Evolutionary conservation across 2,113 vertebrate species (phyloP).

Genomic region (Sinosuthora webbiana): DNA sequence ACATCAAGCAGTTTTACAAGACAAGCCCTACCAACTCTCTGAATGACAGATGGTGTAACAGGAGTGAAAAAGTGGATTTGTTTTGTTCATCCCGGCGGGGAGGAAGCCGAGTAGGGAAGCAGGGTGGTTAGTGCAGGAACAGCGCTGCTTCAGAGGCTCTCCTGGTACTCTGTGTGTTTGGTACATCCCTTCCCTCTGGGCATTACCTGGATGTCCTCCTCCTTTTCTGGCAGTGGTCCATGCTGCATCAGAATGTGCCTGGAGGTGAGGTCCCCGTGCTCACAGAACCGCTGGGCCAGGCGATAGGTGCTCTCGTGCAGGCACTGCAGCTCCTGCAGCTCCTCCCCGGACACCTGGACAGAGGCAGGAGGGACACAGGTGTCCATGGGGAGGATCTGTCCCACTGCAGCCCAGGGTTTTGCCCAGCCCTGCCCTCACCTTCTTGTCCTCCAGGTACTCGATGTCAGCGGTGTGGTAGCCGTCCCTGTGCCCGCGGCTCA

Average conservation of each 20-base stretch:
- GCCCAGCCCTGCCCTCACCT: conserved; percentile 64
- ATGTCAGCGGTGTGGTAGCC: conserved; percentile 90
- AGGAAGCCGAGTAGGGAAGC: accelerated
- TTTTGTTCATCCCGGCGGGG: not conserved
- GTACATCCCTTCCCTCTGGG: not conserved
- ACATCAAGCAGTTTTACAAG: not conserved
- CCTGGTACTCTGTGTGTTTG: not conserved
- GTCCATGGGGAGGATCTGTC: not conserved
- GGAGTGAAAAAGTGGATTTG: not conserved
- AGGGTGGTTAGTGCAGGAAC: not conserved
- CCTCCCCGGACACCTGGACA: conserved; percentile 75
- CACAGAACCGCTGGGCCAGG: conserved; percentile 82
- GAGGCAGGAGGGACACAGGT: not conserved
- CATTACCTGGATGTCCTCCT: conserved; percentile 85
- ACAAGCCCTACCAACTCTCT: not conserved
- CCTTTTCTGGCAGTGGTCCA: conserved; percentile 79
- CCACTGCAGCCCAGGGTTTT: not conserved
- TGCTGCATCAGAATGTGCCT: conserved; percentile 80
- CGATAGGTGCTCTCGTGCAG: conserved; percentile 85
- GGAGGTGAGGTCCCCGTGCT: conserved; percentile 71
- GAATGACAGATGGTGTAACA: not conserved
- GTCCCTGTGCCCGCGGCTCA: conserved; percentile 81
- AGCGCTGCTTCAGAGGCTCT: not conserved
- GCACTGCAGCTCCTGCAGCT: conserved; percentile 78
- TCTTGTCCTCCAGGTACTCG: conserved; percentile 84